Evolutionary conservation across 2,888 invertebrate species (phyloP).

Genomic region (Plebejus melissa): DNA sequence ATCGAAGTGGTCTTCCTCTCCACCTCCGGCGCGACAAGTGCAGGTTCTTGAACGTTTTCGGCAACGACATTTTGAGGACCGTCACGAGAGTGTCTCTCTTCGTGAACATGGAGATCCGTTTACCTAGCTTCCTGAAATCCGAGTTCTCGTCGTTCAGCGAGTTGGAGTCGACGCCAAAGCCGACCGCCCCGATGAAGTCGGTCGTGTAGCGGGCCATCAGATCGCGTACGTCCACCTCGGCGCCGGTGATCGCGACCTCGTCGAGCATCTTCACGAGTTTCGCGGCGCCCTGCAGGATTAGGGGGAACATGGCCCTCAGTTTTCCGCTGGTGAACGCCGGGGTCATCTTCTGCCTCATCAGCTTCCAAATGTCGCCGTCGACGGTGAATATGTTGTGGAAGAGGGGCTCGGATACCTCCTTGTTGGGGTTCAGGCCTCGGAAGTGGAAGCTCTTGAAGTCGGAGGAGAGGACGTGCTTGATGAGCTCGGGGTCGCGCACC

Average conservation of each 20-base stretch:
- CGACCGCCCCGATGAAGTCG: slow-evolving; percentile 40
- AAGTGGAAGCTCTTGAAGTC: slow-evolving; percentile 51
- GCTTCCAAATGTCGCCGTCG: slow-evolving; percentile 59
- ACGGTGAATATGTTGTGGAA: slow-evolving; percentile 55
- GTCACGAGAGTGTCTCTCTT: slow-evolving; percentile 40
- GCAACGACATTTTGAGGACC: slow-evolving; percentile 49
- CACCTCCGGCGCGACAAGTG: slow-evolving; percentile 41
- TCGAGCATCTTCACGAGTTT: slow-evolving; percentile 46
- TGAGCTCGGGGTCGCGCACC: slow-evolving; percentile 51
- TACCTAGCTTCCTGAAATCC: slow-evolving; percentile 36
- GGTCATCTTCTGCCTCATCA: slow-evolving; percentile 58
- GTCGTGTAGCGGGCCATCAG: slow-evolving; percentile 48
- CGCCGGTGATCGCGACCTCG: slow-evolving; percentile 40
- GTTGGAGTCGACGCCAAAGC: slow-evolving; percentile 39
- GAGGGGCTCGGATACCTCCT: slow-evolving; percentile 51
- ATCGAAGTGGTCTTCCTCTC: slow-evolving; percentile 46
- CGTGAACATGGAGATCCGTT: slow-evolving; percentile 45
- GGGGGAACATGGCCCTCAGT: slow-evolving; percentile 59
- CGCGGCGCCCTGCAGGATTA: slow-evolving; percentile 55
- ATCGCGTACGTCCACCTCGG: slow-evolving; percentile 50
- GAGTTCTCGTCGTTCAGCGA: slow-evolving; percentile 38
- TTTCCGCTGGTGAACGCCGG: slow-evolving; percentile 60
- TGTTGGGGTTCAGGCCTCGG: slow-evolving; percentile 47
- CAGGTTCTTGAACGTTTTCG: slow-evolving; percentile 44
- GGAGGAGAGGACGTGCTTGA: slow-evolving; percentile 46